Percentiles rank a stretch among this genome's conserved stretches.
Conservation (phyloP, 2,113 vertebrate species). For the Apus apus region DNA sequence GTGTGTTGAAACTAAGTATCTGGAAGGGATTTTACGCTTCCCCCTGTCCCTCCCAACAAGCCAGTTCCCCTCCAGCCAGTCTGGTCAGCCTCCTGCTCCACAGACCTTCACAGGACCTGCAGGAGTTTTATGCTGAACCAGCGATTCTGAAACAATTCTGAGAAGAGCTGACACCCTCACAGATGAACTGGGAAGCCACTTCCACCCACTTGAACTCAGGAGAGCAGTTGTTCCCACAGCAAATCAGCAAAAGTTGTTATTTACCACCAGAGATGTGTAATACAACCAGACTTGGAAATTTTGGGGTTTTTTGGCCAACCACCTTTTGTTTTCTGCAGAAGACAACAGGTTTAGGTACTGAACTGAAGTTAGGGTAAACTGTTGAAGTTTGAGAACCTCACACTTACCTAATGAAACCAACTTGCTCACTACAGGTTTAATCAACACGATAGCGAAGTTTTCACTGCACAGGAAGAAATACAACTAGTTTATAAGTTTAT, state of each 20-base stretch:
- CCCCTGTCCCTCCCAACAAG: not conserved
- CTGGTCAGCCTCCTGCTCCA: not conserved
- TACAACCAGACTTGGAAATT: not conserved
- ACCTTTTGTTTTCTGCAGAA: not conserved
- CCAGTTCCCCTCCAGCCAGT: not conserved
- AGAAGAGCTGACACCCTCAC: not conserved
- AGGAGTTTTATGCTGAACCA: not conserved
- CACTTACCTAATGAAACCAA: not conserved
- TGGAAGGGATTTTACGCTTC: not conserved
- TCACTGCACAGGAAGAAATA: not conserved
- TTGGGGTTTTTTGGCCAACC: not conserved
- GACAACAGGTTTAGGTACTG: not conserved
- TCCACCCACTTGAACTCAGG: not conserved
- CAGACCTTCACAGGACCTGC: not conserved
- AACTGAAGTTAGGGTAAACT: not conserved
- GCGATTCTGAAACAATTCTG: not conserved
- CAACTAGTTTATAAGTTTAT: not conserved
- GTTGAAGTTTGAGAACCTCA: not conserved
- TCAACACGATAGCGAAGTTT: not conserved
- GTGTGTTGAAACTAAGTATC: not conserved
- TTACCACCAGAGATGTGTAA: not conserved
- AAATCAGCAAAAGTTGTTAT: not conserved
- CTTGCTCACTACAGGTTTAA: not conserved
- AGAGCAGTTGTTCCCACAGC: not conserved
- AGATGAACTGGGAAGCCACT: constrained; percentile 3